phyloP scores from a whole-genome alignment of 2,888 invertebrate genomes.

The Campoletis raptor region DNA sequence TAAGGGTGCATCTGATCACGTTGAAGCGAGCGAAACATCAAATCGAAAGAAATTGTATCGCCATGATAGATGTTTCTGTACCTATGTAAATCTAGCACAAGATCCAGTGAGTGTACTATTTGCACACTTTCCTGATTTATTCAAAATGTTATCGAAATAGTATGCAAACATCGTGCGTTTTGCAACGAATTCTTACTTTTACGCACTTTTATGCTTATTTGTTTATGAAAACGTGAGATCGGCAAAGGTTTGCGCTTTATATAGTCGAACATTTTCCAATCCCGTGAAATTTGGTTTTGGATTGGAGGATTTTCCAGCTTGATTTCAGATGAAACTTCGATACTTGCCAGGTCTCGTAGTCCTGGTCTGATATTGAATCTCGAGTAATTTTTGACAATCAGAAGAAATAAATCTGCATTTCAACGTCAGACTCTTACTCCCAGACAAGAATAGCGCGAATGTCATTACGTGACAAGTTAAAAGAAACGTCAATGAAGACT shows the following conservation, averaged over 20 bases:
- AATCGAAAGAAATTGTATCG: background rate
- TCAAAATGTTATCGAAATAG: background rate
- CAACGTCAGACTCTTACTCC: too few species aligned
- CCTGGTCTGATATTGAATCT: too few species aligned
- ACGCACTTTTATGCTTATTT: background rate
- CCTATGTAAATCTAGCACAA: background rate
- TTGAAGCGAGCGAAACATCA: background rate
- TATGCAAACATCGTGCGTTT: background rate
- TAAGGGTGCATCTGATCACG: conserved; percentile 30
- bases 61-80: background rate
- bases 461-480: too few species aligned
- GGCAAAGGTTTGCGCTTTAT: background rate
- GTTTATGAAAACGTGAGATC: background rate
- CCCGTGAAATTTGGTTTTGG: background rate
- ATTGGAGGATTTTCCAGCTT: background rate
- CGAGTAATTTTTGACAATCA: too few species aligned
- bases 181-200: background rate
- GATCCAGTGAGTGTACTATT: background rate
- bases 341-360: too few species aligned
- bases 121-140: background rate
- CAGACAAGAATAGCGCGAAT: too few species aligned
- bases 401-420: too few species aligned
- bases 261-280: too few species aligned
- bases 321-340: background rate
- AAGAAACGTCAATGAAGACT: too few species aligned